Percentiles rank a stretch among this genome's conserved stretches.
Evolutionary conservation across 2,113 vertebrate species (phyloP).

Genomic region (Sinocyclocheilus anshuiensis): DNA sequence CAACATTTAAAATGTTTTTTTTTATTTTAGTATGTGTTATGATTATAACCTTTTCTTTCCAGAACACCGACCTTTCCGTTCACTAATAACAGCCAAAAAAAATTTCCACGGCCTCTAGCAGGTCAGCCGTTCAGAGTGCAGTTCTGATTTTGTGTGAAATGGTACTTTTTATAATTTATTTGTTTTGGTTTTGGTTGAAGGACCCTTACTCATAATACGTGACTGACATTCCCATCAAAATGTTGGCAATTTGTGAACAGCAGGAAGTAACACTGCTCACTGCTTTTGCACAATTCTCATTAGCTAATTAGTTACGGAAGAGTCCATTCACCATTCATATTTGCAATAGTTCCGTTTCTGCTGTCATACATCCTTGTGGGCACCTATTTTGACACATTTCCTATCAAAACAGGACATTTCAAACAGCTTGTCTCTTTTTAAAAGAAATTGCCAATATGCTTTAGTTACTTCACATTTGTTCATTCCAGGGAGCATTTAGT

Average conservation of each 20-base stretch:
- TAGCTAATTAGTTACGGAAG: constrained; percentile 3
- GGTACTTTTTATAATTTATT: constrained; percentile 9
- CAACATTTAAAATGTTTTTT: constrained; percentile 22
- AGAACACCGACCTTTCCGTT: constrained; percentile 38
- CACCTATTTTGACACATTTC: neutral
- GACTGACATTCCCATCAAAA: constrained; percentile 42
- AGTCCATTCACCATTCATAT: neutral
- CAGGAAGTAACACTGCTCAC: neutral
- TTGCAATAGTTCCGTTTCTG: neutral
- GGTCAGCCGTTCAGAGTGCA: constrained; percentile 36
- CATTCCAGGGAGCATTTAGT: neutral
- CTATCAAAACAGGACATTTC: neutral
- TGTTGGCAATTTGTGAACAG: neutral
- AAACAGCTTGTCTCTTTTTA: neutral
- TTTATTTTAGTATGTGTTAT: constrained; percentile 39
- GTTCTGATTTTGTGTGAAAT: constrained; percentile 45
- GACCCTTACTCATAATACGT: constrained; percentile 47
- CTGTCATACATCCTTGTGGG: neutral
- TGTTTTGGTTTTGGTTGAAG: constrained; percentile 44
- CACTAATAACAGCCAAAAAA: constrained; percentile 43
- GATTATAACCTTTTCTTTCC: constrained; percentile 39
- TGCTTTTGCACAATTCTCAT: neutral
- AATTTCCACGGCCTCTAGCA: constrained; percentile 40
- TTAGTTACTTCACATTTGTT: neutral
- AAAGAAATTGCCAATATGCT: neutral